A percentile compares a stretch with the other conserved stretches of the same genome.
phyloP scores from a whole-genome alignment of 1,140 invertebrate species.

The Eufriesea mexicana region DNA sequence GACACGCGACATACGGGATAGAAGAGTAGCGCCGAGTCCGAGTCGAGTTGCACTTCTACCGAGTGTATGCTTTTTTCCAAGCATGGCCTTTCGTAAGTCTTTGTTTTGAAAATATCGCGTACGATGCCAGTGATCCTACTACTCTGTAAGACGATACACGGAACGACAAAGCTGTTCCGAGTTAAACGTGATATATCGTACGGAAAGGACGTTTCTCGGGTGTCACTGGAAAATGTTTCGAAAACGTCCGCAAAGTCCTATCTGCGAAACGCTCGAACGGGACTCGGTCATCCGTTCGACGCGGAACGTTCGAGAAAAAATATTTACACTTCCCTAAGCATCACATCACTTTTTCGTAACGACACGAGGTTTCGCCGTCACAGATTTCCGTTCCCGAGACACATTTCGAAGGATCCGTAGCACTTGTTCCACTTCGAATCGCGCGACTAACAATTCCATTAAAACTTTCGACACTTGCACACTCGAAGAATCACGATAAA shows the following conservation, averaged over 20 bases:
- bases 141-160: not conserved
- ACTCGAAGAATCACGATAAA: not conserved
- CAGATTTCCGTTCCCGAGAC: not conserved
- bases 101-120: not conserved
- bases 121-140: not conserved
- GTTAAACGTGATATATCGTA: not conserved
- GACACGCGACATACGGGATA: not conserved
- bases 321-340: not conserved
- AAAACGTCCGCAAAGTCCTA: too few species aligned
- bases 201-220: not conserved
- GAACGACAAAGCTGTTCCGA: not conserved
- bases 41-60: not conserved
- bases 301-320: not conserved
- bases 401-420: not conserved
- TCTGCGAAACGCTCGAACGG: not conserved
- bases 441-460: not conserved
- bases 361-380: not conserved
- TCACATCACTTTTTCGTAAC: not conserved
- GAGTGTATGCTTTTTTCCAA: not conserved
- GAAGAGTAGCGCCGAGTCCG: not conserved
- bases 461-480: not conserved
- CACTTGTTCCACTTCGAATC: not conserved
- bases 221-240: not conserved
- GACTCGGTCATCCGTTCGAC: not conserved
- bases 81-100: too few species aligned